Base-by-base conservation (phyloP, 2,888 invertebrate species). In the Parthenolecanium corni region DNA sequence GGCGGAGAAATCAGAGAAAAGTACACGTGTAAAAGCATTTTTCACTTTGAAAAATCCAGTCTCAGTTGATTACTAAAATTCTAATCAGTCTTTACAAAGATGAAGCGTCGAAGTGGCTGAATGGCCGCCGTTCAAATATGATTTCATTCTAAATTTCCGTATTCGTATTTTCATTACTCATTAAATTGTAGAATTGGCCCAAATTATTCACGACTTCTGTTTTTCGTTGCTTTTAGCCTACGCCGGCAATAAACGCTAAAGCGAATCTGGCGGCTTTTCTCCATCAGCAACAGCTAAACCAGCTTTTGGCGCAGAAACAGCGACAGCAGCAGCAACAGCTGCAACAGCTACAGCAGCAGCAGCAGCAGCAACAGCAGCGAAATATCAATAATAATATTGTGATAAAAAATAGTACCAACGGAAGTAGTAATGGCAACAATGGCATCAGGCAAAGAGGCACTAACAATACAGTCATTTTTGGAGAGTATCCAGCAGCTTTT, bases 291-390 rank as follows among this genome's bases (percentile, higher is more conserved):
- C 79, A 77, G 67, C 74, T 75, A 65, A 76, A 75, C 23, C 76
- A 76, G 49, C 78, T 70, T 72, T 75, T 74, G 69, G 78, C 78
- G 68, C 81, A 76, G 71, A 80, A 77, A 67, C 79, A 78, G 68
- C 75, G 78, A 66, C 78, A 76, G 66, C 74, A 74, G 62, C 75
- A 74, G 23, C 47, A 58, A 18, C 75, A 75, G 47, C 78, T 73
- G 64, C 73, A 72, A 71, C 76, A 77, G 70, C 78, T 72, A 62
- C 72, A 75, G 67, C 31, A 31, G 9, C 31, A 74, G 75, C 18
- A 20, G 5, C 44, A 44, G 44, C 44, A 44, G 12, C 44, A 49
- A 65, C 21, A 61, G 9, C 31, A 31, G 9, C 31, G 58, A 38
- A 63, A 63, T 47, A 63, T 52, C n/a, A 63, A 58, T 49, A 54